Base-by-base conservation (phyloP, 1,140 invertebrate genomes). In the Zaprionus camerounensis region DNA sequence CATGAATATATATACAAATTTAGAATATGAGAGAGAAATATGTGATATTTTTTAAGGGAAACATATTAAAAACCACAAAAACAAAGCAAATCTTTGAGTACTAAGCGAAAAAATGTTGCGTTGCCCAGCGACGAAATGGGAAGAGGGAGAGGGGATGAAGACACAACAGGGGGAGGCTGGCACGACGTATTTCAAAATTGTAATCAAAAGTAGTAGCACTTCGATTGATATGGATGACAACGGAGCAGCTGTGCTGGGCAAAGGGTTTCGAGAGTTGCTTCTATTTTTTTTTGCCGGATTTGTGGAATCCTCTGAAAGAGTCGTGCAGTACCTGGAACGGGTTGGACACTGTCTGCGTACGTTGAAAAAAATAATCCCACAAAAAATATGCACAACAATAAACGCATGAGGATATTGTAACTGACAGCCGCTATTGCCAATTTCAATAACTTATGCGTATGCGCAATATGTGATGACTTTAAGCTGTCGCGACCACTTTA, bases 121-220 rank as follows among this genome's bases (percentile, higher is more conserved):
- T 24, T 51, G 46, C 46, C 46, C 3, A 5, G 46, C 46, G 7
- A 51, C 46, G 1, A 22, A 22, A 2, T 1, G 20, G 20, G 11
- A 49, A 49, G 46, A 49, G 46, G 7, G 7, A 20, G 7, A 11
- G 17, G 3, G 17, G 6, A 28, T 28, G 17, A 0, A 26, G 0
- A 4, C 24, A 26, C 4, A 5, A 26, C 24, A 26, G 4, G 9
- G 11, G n/a, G 3, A 12, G 4, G 3, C 4, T 1, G 11, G 11
- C 11, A 22, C 11, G 59, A 12, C 28, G 67, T 64, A 65, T 78
- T 78, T 88, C 56, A 53, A 90, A 90, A 90, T 88, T 88, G 84
- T 88, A 88, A 88, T 90, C 84, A 88, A 88, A 88, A 88, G 81
- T 88, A 88, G 85, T 90, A 88, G 68, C 83, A 75, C 81, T 90